These are phyloP conservation scores for Cryptosula pallasiana DNA, from an alignment of 2,888 invertebrate genomes.

Conservation along the genomic window DNA sequence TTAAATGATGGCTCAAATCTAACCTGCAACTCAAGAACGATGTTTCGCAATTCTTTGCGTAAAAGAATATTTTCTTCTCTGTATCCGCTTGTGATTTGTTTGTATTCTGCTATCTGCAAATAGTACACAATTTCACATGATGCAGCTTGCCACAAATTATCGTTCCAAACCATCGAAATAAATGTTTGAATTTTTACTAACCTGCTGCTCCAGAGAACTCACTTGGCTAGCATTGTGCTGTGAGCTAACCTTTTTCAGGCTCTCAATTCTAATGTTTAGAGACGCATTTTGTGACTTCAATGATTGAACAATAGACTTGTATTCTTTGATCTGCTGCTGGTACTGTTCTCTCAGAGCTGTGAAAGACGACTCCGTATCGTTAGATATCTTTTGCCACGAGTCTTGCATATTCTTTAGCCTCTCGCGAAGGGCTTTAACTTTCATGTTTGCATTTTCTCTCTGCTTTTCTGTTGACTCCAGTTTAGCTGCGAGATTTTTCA, in stretches of 20 bases:
- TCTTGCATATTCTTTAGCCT: slow-evolving; percentile 14
- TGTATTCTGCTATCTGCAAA: slow-evolving; percentile 18
- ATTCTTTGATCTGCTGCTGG: slow-evolving; percentile 23
- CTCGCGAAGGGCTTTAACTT: slow-evolving; percentile 14
- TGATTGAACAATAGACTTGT: slow-evolving; percentile 9
- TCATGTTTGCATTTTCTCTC: background rate
- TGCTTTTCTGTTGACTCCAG: slow-evolving; percentile 8
- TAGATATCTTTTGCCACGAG: slow-evolving; percentile 13
- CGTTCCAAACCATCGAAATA: no score
- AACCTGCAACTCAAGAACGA: background rate
- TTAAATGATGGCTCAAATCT: no score
- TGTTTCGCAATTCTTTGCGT: background rate
- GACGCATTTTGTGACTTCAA: slow-evolving; percentile 11
- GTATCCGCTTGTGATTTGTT: background rate
- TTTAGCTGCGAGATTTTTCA: background rate
- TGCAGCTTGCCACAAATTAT: background rate
- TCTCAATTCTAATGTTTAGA: background rate
- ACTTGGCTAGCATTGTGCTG: slow-evolving; percentile 13
- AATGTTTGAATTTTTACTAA: background rate
- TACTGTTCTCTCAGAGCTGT: slow-evolving; percentile 16
- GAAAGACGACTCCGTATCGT: slow-evolving; percentile 7
- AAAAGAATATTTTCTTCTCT: slow-evolving; percentile 12
- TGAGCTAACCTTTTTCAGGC: background rate
- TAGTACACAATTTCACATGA: background rate
- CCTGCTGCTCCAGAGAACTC: slow-evolving; percentile 13